Conservation (phyloP, 2,113 vertebrate genomes). For the Xiphophorus maculatus region DNA sequence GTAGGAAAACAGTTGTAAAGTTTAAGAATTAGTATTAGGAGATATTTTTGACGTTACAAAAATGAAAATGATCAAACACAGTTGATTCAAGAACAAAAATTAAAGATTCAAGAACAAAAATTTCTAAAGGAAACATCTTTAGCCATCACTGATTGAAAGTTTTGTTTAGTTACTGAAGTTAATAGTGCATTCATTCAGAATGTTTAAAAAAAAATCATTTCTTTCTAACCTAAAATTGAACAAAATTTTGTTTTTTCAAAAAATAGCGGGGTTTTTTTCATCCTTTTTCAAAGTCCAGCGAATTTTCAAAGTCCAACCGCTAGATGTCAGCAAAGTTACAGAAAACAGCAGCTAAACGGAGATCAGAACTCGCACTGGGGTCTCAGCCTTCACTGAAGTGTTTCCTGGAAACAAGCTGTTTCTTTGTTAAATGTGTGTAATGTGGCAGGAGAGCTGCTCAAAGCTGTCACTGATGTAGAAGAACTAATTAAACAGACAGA, state of each 20-base stretch:
- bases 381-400: slow-evolving; percentile 20
- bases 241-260: no score
- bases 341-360: background rate
- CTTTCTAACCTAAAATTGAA: background rate
- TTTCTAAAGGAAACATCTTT: no score
- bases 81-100: no score
- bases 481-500: background rate
- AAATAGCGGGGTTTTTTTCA: background rate
- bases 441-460: background rate
- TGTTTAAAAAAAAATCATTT: background rate
- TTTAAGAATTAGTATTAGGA: background rate
- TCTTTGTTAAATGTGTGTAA: slow-evolving; percentile 24
- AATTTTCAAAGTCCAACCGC: slow-evolving; percentile 15
- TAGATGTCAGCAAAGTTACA: slow-evolving; percentile 58
- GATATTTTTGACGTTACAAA: background rate
- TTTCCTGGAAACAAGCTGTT: slow-evolving; percentile 48
- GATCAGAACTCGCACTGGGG: background rate
- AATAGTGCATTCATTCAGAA: background rate
- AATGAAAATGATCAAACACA: background rate
- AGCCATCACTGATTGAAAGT: no score
- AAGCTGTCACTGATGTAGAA: background rate
- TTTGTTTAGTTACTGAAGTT: background rate
- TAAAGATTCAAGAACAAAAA: no score
- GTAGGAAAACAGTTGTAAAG: background rate
- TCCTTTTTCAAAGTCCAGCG: background rate